These are phyloP conservation scores for Pyrochroa serraticornis DNA, from an alignment of 2,888 invertebrate species.

Conservation along the genomic window DNA sequence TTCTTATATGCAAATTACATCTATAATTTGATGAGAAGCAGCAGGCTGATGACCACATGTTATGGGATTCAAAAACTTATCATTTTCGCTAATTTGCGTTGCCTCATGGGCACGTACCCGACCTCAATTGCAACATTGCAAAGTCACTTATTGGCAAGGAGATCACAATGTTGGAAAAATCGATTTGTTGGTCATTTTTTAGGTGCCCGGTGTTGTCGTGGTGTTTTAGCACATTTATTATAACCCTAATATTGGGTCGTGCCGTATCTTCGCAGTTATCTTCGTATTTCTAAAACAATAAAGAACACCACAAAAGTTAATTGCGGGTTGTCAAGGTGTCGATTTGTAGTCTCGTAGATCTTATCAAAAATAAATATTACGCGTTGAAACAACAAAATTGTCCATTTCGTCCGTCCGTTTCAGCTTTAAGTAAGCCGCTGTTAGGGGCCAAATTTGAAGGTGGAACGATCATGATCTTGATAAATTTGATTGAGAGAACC, in stretches of 20 bases:
- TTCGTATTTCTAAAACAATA: constrained; percentile 54
- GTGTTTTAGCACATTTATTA: constrained; percentile 39
- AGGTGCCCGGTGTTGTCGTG: neutral
- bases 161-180: neutral
- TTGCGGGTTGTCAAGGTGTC: constrained; percentile 60
- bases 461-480: constrained; percentile 53
- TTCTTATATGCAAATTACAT: constrained; percentile 25
- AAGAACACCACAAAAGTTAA: constrained; percentile 57
- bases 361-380: constrained; percentile 60
- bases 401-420: constrained; percentile 39
- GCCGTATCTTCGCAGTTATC: constrained; percentile 47
- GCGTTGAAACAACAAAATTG: constrained; percentile 55
- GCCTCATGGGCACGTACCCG: constrained; percentile 17
- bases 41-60: constrained; percentile 24
- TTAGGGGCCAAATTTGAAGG: constrained; percentile 49
- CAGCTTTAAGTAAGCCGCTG: constrained; percentile 40
- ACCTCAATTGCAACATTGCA: constrained; percentile 19
- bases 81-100: constrained; percentile 15
- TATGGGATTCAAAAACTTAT: constrained; percentile 23
- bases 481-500: constrained; percentile 59
- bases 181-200: constrained; percentile 3
- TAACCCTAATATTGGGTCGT: constrained; percentile 48
- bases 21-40: constrained; percentile 21
- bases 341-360: constrained; percentile 58
- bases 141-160: neutral